Percentiles rank a stretch among this genome's conserved stretches.
Evolutionary conservation across 2,888 invertebrate genomes (phyloP).

Genomic region (Chaetoderma sp.): DNA sequence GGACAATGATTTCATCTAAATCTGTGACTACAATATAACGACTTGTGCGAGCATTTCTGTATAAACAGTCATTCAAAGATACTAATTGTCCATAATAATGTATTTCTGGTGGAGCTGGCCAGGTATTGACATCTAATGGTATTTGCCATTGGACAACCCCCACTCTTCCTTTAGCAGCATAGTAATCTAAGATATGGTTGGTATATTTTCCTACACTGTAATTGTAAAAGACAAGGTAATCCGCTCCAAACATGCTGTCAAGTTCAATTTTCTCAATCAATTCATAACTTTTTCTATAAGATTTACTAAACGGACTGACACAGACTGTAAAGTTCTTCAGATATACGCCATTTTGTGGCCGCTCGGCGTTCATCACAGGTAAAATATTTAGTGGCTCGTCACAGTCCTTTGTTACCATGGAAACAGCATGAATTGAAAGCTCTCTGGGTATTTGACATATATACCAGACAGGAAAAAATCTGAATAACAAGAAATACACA

Average conservation of each 20-base stretch:
- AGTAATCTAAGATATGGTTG: constrained; percentile 46
- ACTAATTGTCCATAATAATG: constrained; percentile 66
- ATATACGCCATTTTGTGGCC: no score
- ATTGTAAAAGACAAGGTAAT: constrained; percentile 60
- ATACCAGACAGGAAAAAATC: constrained; percentile 36
- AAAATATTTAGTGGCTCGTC: constrained; percentile 26
- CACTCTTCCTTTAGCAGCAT: constrained; percentile 42
- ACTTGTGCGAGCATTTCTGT: constrained; percentile 47
- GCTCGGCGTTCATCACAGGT: constrained; percentile 19
- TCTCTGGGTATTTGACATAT: constrained; percentile 26
- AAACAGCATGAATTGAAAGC: constrained; percentile 32
- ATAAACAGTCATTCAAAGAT: constrained; percentile 65
- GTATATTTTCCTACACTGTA: constrained; percentile 50
- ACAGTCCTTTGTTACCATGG: constrained; percentile 35
- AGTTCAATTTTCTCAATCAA: no score
- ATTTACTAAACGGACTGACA: constrained; percentile 48
- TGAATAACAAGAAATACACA: constrained; percentile 28
- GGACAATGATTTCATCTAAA: constrained; percentile 66
- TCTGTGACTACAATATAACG: constrained; percentile 61
- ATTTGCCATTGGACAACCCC: constrained; percentile 59
- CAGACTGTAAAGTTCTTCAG: constrained; percentile 50
- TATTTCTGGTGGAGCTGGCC: constrained; percentile 57
- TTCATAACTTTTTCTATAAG: constrained; percentile 49
- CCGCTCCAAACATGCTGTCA: constrained; percentile 59
- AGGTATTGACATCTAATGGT: constrained; percentile 47